Base-by-base conservation (phyloP, 2,888 invertebrate species). In the Micoletzkya japonica region DNA sequence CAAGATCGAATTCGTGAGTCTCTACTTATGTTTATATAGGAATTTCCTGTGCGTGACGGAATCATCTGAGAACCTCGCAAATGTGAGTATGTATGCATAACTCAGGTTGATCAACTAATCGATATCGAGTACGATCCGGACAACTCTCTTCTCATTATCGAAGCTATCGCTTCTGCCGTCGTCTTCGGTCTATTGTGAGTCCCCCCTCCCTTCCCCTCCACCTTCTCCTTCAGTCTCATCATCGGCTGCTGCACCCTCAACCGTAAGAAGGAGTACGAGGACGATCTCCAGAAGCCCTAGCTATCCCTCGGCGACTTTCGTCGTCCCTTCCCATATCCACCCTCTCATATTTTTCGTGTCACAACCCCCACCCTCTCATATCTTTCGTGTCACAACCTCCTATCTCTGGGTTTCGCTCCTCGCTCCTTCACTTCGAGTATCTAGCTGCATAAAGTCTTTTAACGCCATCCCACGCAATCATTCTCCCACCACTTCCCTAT, bases 81-180 rank as follows among this genome's bases (percentile, higher is more conserved):
- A 30, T 30, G 80, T 79, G 52, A 74, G 77, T 4, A 28, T 6
- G 6, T 32, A n/a, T n/a, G n/a, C n/a, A n/a, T n/a, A n/a, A n/a
- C 79, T 56, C 73, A 82, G 82, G 74, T 73, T 6, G 76, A 77
- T 1, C 73, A 77, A 36, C 73, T 81, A 30, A 66, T 81, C 26
- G 73, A 75, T 30, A 74, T 82, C 66, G 82, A 82, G 64, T 77
- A 74, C 58, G 73, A 79, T 2, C 75, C 79, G n/a, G 78, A 79
- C 74, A 82, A 82, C 72, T 34, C 75, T 3, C 72, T 76, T 6
- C 72, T 82, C 2, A 75, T 81, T 70, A 59, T 80, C 32, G 75
- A 78, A 54, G 80, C 71, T 1, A 61, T 58, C n/a, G 14, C 73
- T 26, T 57, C 60, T 20, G 70, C 50, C 0, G 39, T 68, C n/a